phyloP scores from a whole-genome alignment of 2,113 vertebrate species.

The Copsychus sechellarum region DNA sequence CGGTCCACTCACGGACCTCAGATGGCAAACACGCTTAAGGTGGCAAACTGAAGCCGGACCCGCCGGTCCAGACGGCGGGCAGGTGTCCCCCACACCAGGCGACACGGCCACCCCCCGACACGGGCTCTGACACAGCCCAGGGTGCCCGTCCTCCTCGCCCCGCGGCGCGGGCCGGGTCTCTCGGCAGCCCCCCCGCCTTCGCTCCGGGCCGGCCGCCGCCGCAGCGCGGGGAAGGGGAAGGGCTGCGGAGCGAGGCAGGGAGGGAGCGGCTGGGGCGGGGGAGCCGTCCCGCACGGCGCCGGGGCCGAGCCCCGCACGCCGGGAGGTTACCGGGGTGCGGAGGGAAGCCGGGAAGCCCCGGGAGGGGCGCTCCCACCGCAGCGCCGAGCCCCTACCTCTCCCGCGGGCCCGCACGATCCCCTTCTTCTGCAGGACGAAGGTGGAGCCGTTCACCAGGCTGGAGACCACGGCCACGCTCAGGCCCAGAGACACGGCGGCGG shows the following conservation, averaged over 20 bases:
- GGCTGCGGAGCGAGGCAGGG: neutral
- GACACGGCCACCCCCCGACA: neutral
- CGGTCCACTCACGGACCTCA: fast-evolving
- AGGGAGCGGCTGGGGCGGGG: neutral
- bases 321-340: neutral
- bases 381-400: conserved; percentile 75
- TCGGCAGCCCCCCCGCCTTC: neutral
- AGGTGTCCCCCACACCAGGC: neutral
- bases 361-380: neutral
- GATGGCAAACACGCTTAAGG: neutral
- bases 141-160: neutral
- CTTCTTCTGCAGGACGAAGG: conserved; percentile 93
- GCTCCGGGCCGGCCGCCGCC: neutral
- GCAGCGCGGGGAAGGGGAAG: neutral
- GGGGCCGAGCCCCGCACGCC: neutral
- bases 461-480: conserved; percentile 86
- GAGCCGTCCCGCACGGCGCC: too few relatives aligned
- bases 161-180: neutral
- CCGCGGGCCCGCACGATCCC: conserved; percentile 87
- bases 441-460: conserved; percentile 93
- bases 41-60: neutral
- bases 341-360: neutral
- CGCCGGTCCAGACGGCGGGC: neutral
- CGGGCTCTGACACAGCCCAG: neutral
- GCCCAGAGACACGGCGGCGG: conserved; percentile 76